Percentiles rank a stretch among this genome's conserved stretches.
phyloP scores from a whole-genome alignment of 2,888 invertebrate genomes.

The Melangyna quadrimaculata region DNA sequence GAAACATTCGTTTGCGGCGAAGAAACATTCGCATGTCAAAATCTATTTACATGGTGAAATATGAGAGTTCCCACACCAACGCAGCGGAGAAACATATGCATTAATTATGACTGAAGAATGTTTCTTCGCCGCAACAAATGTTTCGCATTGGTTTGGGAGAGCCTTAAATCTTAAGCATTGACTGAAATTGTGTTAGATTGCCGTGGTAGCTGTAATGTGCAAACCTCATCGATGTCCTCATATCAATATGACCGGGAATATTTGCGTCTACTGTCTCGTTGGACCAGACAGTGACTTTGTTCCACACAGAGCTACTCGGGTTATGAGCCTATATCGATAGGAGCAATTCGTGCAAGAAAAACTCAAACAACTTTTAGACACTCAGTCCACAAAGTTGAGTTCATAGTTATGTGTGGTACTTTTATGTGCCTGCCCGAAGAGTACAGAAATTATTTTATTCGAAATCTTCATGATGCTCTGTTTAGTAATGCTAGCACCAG shows the following conservation, averaged over 20 bases:
- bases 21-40: too few relatives aligned
- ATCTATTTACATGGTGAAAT: too few relatives aligned
- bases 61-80: too few relatives aligned
- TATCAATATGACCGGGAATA: conserved; percentile 99
- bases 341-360: conserved; percentile 95
- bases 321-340: conserved; percentile 99
- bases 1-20: too few relatives aligned
- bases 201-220: conserved; percentile 99
- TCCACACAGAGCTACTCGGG: conserved; percentile 99
- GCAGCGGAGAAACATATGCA: too few relatives aligned
- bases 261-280: conserved; percentile 99
- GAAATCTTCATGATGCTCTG: conserved; percentile 98
- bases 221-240: conserved; percentile 99
- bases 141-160: too few relatives aligned
- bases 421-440: conserved; percentile 99
- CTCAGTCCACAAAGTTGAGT: conserved; percentile 99
- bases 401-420: conserved; percentile 99
- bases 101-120: too few relatives aligned
- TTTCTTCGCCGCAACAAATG: too few relatives aligned
- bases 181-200: conserved; percentile 85
- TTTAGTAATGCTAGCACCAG: conserved; percentile 96
- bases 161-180: neutral
- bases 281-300: conserved; percentile 99
- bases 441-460: conserved; percentile 98
- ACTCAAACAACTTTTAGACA: conserved; percentile 97